These are phyloP conservation scores for Lophius americanus DNA, from an alignment of 2,797 vertebrate species.

Conservation along the genomic window DNA sequence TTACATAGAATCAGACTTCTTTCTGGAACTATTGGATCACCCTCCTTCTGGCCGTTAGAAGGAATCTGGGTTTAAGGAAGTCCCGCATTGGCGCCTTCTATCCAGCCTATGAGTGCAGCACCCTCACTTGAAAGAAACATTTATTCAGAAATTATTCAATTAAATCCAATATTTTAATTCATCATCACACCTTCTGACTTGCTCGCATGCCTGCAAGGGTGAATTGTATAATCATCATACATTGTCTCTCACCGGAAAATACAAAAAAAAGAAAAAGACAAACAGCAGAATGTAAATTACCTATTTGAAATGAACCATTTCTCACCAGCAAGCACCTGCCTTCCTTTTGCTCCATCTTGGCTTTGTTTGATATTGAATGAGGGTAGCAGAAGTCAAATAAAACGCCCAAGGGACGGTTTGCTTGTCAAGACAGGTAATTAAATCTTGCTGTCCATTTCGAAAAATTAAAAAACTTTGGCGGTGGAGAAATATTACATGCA, in stretches of 20 bases:
- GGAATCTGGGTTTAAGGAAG: neutral
- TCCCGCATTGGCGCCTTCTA: no score
- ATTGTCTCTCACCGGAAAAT: neutral
- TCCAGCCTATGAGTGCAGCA: neutral
- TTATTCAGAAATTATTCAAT: neutral
- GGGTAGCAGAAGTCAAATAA: conserved; percentile 45
- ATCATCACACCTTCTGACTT: neutral
- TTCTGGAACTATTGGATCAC: neutral
- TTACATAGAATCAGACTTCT: neutral
- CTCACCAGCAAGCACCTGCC: conserved; percentile 53
- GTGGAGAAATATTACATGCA: neutral
- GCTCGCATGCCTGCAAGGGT: neutral
- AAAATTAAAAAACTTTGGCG: conserved; percentile 27
- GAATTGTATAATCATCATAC: neutral
- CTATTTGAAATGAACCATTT: conserved; percentile 43
- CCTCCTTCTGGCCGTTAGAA: neutral
- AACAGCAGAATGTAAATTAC: conserved; percentile 23
- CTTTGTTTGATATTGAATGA: conserved; percentile 67
- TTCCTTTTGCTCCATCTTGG: conserved; percentile 51
- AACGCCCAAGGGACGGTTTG: conserved; percentile 47
- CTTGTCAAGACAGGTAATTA: conserved; percentile 59
- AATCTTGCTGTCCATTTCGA: conserved; percentile 38
- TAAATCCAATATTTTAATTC: neutral
- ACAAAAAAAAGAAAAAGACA: conserved; percentile 3
- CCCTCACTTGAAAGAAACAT: neutral